These are phyloP conservation scores for Heteromyza rotundicornis DNA, from an alignment of 2,888 invertebrate genomes.

Conservation along the genomic window DNA sequence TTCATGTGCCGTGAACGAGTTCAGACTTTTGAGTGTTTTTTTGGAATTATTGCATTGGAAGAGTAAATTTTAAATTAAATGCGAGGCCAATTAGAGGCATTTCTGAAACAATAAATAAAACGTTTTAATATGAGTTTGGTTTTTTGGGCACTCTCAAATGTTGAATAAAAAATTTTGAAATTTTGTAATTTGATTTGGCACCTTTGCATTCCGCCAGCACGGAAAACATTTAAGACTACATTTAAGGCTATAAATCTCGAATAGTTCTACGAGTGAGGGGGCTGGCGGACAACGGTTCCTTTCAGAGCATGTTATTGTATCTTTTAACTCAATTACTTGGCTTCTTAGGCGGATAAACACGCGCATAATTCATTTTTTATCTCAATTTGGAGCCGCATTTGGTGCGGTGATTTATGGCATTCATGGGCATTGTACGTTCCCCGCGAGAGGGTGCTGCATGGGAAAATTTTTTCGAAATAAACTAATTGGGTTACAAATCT, in stretches of 20 bases:
- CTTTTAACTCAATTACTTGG: slow-evolving; percentile 44
- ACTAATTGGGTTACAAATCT: slow-evolving; percentile 62
- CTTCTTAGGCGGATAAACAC: slow-evolving; percentile 36
- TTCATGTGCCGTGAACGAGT: too few relatives aligned
- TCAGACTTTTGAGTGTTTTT: too few relatives aligned
- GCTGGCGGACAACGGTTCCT: not conserved
- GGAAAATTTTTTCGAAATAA: slow-evolving; percentile 35
- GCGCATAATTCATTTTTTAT: slow-evolving; percentile 47
- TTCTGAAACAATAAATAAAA: not conserved
- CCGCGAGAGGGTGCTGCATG: slow-evolving; percentile 33
- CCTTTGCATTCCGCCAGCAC: too few relatives aligned
- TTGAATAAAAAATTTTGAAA: too few relatives aligned
- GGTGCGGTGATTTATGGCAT: slow-evolving; percentile 48
- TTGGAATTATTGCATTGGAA: too few relatives aligned
- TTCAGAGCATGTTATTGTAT: too few relatives aligned
- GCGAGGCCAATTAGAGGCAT: not conserved
- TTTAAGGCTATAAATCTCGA: not conserved
- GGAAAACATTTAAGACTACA: too few relatives aligned
- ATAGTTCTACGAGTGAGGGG: too few relatives aligned
- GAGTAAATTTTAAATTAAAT: not conserved
- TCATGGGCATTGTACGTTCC: slow-evolving; percentile 44
- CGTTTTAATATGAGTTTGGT: too few relatives aligned
- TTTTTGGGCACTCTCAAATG: too few relatives aligned
- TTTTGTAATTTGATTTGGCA: too few relatives aligned
- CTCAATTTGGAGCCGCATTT: slow-evolving; percentile 39